Conservation (phyloP, 2,113 vertebrate genomes). For the Stercorarius parasiticus region DNA sequence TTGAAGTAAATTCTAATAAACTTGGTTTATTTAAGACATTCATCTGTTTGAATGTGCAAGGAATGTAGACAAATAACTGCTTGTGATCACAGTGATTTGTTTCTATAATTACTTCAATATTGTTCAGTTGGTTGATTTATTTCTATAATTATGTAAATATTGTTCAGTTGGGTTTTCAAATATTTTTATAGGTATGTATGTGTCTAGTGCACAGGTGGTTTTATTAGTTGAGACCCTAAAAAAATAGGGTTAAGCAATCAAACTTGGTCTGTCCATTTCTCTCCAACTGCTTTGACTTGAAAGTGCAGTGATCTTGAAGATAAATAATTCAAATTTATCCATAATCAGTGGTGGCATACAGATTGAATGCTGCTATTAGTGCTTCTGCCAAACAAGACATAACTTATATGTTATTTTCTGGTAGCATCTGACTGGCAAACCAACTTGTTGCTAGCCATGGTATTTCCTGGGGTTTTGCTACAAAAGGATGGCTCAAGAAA, state of each 20-base stretch:
- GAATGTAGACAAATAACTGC: neutral
- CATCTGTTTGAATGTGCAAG: neutral
- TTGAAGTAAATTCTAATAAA: conserved; percentile 7
- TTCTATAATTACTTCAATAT: neutral
- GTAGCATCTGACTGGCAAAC: neutral
- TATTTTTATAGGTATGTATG: neutral
- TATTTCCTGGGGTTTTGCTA: neutral
- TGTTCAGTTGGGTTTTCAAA: neutral
- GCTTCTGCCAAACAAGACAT: neutral
- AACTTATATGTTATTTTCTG: neutral
- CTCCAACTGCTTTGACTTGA: neutral
- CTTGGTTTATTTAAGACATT: neutral
- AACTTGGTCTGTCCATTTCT: neutral
- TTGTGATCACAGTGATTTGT: neutral
- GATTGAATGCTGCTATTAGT: neutral
- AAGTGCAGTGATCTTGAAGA: neutral
- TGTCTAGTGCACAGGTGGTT: neutral
- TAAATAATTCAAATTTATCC: neutral
- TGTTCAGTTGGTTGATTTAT: neutral
- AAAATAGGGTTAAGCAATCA: neutral
- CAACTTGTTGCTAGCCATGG: neutral
- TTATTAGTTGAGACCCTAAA: neutral
- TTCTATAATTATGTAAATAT: neutral
- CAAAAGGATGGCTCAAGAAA: neutral
- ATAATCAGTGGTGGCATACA: neutral